Evolutionary conservation across 2,797 vertebrate genomes (phyloP), one percentile per base, ranked within the genome.

Genomic region (Brachyrhaphis roseni): DNA sequence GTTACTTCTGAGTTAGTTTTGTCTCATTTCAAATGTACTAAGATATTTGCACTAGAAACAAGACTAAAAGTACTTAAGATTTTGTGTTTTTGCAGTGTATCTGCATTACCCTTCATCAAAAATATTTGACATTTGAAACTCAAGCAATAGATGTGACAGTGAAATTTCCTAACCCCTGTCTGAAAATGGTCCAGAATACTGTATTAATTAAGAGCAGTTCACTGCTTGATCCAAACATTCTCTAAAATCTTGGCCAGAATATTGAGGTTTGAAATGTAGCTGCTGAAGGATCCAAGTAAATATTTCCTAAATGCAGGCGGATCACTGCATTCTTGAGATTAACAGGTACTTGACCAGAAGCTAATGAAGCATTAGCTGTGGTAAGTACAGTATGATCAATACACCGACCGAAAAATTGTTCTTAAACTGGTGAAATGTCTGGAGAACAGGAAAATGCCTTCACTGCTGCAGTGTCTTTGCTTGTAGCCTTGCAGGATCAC

Each of bases 401-500:
- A 8, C 20, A 8, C 49, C 18, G 7, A 51, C 49, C 7, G 7
- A 51, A 23, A 51, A 51, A 51, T 51, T 51, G 20, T 7, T 23
- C 49, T 51, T 51, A 23, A 8, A 8, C 45, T 46, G 45, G 45
- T 15, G 13, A 15, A 46, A 46, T 15, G 13, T 15, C 13, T 46
- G 45, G 45, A 46, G 4, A 46, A 46, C 13, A 46, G 45, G 3
- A 15, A 8, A 23, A 51, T 23, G 18, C 7, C 49, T 1, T 51
- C 49, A 13, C 28, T 36, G 23, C 46, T 64, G 16, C 39, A 51
- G 80, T 77, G 51, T 62, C 70, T 62, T 36, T 77, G 75, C 64
- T 57, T 77, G 51, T 34, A 80, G 66, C 43, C 4, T 75, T 31
- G 62, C 12, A 73, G 43, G 47, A 74, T 28, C 64, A 72, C 76